Conservation (phyloP, 1,140 invertebrate genomes). For the Neotoxoptera formosana region DNA sequence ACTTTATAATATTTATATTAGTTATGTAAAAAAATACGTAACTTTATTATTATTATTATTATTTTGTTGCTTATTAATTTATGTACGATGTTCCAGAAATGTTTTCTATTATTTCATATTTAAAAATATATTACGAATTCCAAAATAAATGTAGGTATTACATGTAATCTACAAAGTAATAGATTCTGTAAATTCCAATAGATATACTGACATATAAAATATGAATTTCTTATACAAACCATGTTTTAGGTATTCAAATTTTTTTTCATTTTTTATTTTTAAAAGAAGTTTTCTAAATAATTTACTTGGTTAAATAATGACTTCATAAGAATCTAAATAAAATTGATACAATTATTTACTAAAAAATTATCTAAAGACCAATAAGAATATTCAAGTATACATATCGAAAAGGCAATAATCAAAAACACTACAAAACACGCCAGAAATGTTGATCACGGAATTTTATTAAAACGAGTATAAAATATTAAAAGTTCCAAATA, state of each 20-base stretch:
- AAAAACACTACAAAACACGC: not conserved
- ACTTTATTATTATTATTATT: conserved; percentile 37
- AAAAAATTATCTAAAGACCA: conserved; percentile 16
- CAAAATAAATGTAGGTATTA: conserved; percentile 35
- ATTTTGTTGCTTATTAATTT: conserved; percentile 9
- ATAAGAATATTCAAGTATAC: not conserved
- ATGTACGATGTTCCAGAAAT: conserved; percentile 4
- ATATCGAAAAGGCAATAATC: not conserved
- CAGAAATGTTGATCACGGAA: not conserved
- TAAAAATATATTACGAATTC: conserved; percentile 37
- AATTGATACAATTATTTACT: not conserved
- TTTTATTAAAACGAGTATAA: conserved; percentile 22
- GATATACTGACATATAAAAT: conserved; percentile 6
- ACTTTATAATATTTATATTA: conserved; percentile 19
- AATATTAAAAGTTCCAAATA: conserved; percentile 5
- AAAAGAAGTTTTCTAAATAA: not conserved
- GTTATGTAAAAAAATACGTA: conserved; percentile 22
- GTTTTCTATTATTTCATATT: conserved; percentile 8
- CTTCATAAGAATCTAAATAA: not conserved
- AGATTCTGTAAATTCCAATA: conserved; percentile 32
- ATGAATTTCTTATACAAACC: conserved; percentile 28
- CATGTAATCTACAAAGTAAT: not conserved
- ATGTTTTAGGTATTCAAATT: not conserved
- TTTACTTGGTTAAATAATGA: not conserved
- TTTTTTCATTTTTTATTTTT: not conserved